Conservation (phyloP, 2,797 vertebrate genomes). For the Characodon lateralis region DNA sequence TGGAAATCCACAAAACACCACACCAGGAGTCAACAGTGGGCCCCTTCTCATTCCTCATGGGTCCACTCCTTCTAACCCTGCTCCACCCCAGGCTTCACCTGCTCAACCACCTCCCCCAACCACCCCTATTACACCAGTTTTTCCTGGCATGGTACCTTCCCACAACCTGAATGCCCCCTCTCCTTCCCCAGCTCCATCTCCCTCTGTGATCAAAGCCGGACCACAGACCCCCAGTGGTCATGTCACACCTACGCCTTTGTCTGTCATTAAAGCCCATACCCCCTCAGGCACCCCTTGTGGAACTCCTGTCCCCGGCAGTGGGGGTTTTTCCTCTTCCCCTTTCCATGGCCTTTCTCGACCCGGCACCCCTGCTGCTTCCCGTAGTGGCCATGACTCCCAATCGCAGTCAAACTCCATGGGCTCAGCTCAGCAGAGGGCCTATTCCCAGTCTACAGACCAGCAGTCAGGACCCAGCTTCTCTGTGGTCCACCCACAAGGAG, state of each 20-base stretch:
- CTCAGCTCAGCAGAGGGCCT: constrained; percentile 66
- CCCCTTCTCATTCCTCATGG: constrained; percentile 87
- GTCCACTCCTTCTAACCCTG: constrained; percentile 87
- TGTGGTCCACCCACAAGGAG: constrained; percentile 78
- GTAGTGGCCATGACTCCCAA: constrained; percentile 75
- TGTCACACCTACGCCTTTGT: constrained; percentile 73
- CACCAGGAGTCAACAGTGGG: constrained; percentile 75
- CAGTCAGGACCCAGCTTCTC: constrained; percentile 80
- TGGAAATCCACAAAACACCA: constrained; percentile 84
- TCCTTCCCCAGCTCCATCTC: constrained; percentile 80
- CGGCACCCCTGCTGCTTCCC: constrained; percentile 76
- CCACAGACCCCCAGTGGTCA: constrained; percentile 74
- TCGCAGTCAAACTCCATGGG: constrained; percentile 76
- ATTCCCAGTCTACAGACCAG: constrained; percentile 82
- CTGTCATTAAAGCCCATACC: constrained; percentile 83
- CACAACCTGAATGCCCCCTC: constrained; percentile 73
- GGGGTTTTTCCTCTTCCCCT: constrained; percentile 80
- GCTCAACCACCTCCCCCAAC: constrained; percentile 82
- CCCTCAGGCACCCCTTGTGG: constrained; percentile 82
- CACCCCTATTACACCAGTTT: constrained; percentile 84
- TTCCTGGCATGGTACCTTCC: constrained; percentile 88
- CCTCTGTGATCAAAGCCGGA: constrained; percentile 89
- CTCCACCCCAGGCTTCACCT: constrained; percentile 83
- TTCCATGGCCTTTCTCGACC: constrained; percentile 80
- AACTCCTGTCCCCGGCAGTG: constrained; percentile 76